Evolutionary conservation across 2,797 vertebrate species (phyloP).

Genomic region (Sebastes itinus): DNA sequence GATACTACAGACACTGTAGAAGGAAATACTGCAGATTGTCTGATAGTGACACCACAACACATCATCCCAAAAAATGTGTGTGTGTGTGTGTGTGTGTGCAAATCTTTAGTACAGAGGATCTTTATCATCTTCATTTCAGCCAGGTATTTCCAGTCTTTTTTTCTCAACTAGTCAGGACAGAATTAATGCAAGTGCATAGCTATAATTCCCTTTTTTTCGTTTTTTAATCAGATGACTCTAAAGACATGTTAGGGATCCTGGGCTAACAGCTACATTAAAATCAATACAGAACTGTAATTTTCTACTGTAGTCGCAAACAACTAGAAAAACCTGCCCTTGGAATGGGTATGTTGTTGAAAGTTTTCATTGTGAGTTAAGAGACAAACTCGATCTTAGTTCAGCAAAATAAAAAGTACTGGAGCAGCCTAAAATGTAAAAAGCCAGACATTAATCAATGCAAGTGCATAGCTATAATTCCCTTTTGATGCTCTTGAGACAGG

Average conservation of each 20-base stretch:
- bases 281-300: neutral
- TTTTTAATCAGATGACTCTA: neutral
- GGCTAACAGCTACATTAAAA: neutral
- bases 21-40: neutral
- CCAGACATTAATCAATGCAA: neutral
- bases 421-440: neutral
- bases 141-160: neutral
- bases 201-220: neutral
- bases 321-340: neutral
- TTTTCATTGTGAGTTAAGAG: neutral
- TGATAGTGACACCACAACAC: neutral
- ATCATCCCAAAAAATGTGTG: neutral
- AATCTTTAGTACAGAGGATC: neutral
- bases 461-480: neutral
- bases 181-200: neutral
- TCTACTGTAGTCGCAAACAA: neutral
- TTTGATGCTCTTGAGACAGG: slow-evolving; percentile 58
- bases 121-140: neutral
- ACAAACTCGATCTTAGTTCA: neutral
- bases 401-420: neutral
- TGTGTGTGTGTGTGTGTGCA: neutral
- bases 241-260: neutral
- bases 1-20: neutral
- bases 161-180: neutral
- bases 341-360: neutral